Base-by-base conservation (phyloP, 2,888 invertebrate species). In the Colletes collaris region DNA sequence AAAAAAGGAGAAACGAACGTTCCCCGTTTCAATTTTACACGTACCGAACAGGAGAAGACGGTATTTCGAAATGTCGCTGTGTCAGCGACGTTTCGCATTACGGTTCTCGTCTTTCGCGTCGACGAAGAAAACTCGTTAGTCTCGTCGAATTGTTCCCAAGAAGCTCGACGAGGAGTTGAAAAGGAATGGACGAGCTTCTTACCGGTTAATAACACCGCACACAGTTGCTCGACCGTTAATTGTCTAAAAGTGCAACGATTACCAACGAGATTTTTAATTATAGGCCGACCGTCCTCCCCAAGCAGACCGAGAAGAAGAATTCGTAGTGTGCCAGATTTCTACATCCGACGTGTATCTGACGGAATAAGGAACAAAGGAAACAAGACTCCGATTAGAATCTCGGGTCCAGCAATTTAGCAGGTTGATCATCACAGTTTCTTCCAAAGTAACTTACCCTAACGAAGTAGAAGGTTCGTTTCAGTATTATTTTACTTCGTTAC, bases 151-250 rank as follows among this genome's bases (percentile, higher is more conserved):
- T 69, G 79, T 79, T 40, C 13, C 40, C 10, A 55, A 27, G 55
- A 7, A 63, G 66, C 66, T 63, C 40, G 40, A 55, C 64, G 60
- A 11, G 49, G 13, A 37, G 16, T 19, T 69, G 60, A 49, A 73
- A 65, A 65, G 50, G 27, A 49, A 13, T 40, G 16, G 27, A 0
- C 16, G 16, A 19, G 2, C 58, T 59, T 64, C 73, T 79, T 79
- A 60, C 68, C 60, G 60, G 80, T 79, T 73, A 72, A 79, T 79
- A 79, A 79, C 80, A 55, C 27, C 58, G 63, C 6, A 56, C 59
- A 27, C 59, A 53, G 50, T 70, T 58, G 19, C 56, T 46, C 16
- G 40, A 27, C n/a, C 49, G 52, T 64, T 73, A 79, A 79, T 68
- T 68, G 68, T 58, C 63, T 63, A 66, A 65, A 58, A 79, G 27